Evolutionary conservation across 2,888 invertebrate genomes (phyloP), one percentile per base, ranked within the genome.

Genomic region (Amphipoea lucens): DNA sequence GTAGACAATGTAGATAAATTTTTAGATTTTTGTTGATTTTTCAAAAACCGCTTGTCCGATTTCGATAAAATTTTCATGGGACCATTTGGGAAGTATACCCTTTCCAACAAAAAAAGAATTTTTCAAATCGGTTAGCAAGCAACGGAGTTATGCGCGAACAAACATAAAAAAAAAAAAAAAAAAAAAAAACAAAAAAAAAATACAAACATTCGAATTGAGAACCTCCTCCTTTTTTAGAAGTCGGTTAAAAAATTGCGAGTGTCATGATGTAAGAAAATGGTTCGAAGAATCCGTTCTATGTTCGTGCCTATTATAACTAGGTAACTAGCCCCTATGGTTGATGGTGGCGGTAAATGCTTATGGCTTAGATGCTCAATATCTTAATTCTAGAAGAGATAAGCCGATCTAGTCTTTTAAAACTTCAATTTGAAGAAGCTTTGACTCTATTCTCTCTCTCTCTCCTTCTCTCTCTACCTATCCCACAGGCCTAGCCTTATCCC

Each of bases 211-310:
- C n/a, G n/a, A n/a, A n/a, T n/a, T n/a, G n/a, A n/a, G n/a, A n/a
- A n/a, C n/a, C n/a, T n/a, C n/a, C n/a, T n/a, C n/a, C n/a, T n/a
- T n/a, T n/a, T n/a, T n/a, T n/a, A n/a, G n/a, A n/a, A n/a, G n/a
- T n/a, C n/a, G n/a, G n/a, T n/a, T n/a, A n/a, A 48, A 68, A 63
- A 68, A 9, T 68, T 45, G 60, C 68, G 29, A 76, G 40, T 63
- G 14, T 23, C 12, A 54, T 48, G 29, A 29, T 29, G 40, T 76
- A 62, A 76, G 60, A 62, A 67, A 42, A 60, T 68, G 5, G 4
- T 75, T 75, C 51, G 23, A 45, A 12, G 45, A 62, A 54, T 40
- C 7, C 0, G 5, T n/a, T 42, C 3, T 14, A 4, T 7, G 12
- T 29, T 29, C 29, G 17, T 29, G 57, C 5, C 20, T 29, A 74